Conservation (phyloP, 2,113 vertebrate genomes). For the Leiothrix lutea region DNA sequence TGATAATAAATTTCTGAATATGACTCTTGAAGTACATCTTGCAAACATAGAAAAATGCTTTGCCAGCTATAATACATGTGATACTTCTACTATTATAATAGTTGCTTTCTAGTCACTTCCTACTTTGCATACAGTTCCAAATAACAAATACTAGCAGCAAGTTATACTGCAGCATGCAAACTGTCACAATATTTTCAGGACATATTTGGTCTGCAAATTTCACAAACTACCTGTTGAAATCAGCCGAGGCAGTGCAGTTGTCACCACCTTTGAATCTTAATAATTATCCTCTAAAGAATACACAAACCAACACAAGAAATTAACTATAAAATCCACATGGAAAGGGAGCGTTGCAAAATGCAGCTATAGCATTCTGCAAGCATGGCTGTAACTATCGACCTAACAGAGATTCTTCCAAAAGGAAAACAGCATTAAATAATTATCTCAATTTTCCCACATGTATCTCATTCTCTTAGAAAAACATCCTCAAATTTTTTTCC, state of each 20-base stretch:
- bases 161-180: neutral
- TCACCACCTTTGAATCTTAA: constrained; percentile 33
- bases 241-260: neutral
- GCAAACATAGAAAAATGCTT: neutral
- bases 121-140: neutral
- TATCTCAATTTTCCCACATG: neutral
- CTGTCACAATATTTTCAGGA: neutral
- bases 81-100: neutral
- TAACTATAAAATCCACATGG: constrained; percentile 1
- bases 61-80: neutral
- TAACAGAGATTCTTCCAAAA: neutral
- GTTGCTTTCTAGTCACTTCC: neutral
- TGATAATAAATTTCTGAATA: constrained; percentile 2
- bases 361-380: neutral
- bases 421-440: neutral
- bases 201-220: constrained; percentile 7
- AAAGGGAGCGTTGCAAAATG: neutral
- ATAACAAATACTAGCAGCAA: neutral
- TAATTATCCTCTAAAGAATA: constrained; percentile 34
- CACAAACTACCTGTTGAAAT: constrained; percentile 17
- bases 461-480: neutral
- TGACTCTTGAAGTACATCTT: neutral
- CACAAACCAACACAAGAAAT: neutral
- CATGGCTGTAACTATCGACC: neutral
- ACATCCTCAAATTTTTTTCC: neutral